Evolutionary conservation across 2,797 vertebrate species (phyloP).

Genomic region (Eospalax fontanierii): DNA sequence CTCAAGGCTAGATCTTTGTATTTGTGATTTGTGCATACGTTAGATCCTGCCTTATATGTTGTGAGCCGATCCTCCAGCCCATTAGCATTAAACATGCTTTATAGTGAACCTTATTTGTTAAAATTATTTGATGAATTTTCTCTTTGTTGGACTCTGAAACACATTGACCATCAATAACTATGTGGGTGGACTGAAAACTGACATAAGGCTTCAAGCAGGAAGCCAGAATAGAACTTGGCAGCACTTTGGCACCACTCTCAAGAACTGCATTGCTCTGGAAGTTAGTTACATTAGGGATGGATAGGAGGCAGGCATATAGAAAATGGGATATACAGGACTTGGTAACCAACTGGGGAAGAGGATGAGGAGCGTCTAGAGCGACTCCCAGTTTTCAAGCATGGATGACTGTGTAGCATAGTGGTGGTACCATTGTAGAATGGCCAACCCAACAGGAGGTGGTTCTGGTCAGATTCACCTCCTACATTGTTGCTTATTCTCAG

Average conservation of each 20-base stretch:
- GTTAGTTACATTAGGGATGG: not conserved
- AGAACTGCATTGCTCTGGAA: not conserved
- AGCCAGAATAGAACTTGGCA: not conserved
- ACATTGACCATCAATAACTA: not conserved
- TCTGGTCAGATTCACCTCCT: not conserved
- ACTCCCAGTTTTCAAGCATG: not conserved
- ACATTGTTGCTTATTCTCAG: not conserved
- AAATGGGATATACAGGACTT: not conserved
- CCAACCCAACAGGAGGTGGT: not conserved
- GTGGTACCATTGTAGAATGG: not conserved
- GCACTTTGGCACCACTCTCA: not conserved
- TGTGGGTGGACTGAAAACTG: not conserved
- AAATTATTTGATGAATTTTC: constrained; percentile 15
- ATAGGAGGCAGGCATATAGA: not conserved
- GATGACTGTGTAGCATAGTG: not conserved
- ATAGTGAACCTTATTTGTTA: constrained; percentile 23
- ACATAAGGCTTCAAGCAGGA: not conserved
- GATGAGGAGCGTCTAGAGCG: not conserved
- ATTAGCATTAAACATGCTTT: constrained; percentile 4
- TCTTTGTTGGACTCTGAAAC: constrained; percentile 15
- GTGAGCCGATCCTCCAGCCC: too few relatives aligned
- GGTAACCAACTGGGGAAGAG: not conserved
- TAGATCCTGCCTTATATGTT: not conserved
- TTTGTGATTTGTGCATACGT: not conserved
- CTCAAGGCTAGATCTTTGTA: not conserved